Base-by-base conservation (phyloP, 2,888 invertebrate genomes). In the Aricia artaxerxes region DNA sequence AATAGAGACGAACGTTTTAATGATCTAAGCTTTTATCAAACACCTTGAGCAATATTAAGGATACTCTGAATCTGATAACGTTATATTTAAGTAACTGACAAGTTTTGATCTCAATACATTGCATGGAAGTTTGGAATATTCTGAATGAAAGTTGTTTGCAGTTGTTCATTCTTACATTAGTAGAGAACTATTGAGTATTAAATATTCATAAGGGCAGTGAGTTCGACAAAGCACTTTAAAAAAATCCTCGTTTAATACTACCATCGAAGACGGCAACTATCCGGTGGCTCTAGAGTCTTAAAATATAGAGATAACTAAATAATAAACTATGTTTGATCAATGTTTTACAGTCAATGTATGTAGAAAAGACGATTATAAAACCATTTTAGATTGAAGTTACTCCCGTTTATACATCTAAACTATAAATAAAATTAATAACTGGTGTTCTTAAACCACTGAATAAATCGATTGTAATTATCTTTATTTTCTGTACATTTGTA, bases 121-220 rank as follows among this genome's bases (percentile, higher is more conserved):
- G 4, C 9, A 3, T 13, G 35, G 13, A 0, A 35, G 69, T 69
- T 69, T 35, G 11, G 57, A 13, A 57, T 57, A 57, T 69, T 69
- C 16, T 31, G 2, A 38, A 13, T 38, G 5, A 69, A 13, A 16
- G 4, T 5, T 38, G 69, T 69, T 76, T 76, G 13, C 24, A 31
- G 13, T 4, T 69, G 53, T 76, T 76, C 13, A 76, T 49, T 75
- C 53, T 75, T 75, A 75, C 53, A 49, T 76, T 76, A 76, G 53
- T 76, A 76, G 57, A 76, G 76, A 76, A 76, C 44, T 73, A 57
- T 76, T 76, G 76, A 76, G 76, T 76, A 76, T 76, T 76, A 57
- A 76, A 76, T 53, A 76, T 76, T 76, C 35, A 76, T 76, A 57
- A 75, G 76, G 76, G 76, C 76, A 57, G 76, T 57, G 76, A 76